phyloP scores from a whole-genome alignment of 2,113 vertebrate species.

The Delphinus delphis region DNA sequence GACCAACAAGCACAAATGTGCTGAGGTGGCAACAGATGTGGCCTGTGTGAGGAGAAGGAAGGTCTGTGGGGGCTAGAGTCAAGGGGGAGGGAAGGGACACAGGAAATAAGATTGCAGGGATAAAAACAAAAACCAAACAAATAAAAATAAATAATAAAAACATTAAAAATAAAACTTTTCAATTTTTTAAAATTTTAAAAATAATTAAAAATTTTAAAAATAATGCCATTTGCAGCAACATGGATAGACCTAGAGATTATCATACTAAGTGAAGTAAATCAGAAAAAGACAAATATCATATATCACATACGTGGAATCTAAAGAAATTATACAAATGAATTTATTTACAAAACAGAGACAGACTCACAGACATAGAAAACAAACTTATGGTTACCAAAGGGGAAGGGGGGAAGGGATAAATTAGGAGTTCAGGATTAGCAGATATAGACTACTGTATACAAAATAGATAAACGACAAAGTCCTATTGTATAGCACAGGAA shows the following conservation, averaged over 20 bases:
- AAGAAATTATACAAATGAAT: neutral
- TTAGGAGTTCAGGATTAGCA: neutral
- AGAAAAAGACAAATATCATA: neutral
- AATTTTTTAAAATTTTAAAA: too few relatives aligned
- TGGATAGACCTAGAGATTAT: neutral
- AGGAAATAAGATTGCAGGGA: neutral
- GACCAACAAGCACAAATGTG: neutral
- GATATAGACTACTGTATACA: neutral
- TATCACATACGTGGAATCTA: neutral
- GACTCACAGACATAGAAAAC: neutral
- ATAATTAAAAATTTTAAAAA: neutral
- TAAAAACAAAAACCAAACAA: neutral
- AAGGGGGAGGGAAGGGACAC: neutral
- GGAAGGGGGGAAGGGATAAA: neutral
- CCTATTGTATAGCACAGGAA: neutral
- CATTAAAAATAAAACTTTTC: too few relatives aligned
- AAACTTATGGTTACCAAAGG: neutral
- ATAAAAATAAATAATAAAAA: too few relatives aligned
- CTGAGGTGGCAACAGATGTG: neutral
- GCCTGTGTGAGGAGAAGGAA: neutral
- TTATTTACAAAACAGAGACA: neutral
- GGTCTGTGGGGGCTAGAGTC: neutral
- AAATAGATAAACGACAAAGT: neutral
- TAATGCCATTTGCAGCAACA: neutral
- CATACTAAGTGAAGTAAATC: neutral